These are phyloP conservation scores for Brotogeris chrysoptera DNA, from an alignment of 2,797 vertebrate species.

Conservation along the genomic window DNA sequence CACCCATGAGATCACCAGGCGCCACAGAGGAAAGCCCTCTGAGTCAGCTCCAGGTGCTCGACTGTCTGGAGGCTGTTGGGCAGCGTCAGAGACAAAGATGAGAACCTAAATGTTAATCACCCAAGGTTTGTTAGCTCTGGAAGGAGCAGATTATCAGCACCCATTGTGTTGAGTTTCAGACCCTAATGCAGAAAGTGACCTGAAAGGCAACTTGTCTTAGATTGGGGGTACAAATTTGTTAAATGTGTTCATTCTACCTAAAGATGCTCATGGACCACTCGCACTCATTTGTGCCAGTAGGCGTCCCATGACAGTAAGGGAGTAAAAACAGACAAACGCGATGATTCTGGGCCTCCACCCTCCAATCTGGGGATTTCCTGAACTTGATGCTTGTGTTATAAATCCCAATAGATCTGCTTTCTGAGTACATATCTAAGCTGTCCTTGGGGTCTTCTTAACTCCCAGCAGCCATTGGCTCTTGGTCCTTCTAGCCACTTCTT, in stretches of 20 bases:
- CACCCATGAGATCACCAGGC: neutral
- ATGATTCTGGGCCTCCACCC: neutral
- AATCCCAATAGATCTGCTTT: neutral
- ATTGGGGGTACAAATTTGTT: neutral
- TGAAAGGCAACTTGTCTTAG: neutral
- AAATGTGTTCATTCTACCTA: neutral
- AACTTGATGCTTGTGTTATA: neutral
- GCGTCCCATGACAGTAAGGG: neutral
- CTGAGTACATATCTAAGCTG: neutral
- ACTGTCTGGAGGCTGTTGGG: neutral
- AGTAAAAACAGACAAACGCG: neutral
- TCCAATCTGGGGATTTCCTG: neutral
- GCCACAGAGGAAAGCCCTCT: neutral
- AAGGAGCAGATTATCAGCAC: neutral
- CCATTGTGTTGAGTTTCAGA: neutral
- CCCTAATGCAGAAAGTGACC: neutral
- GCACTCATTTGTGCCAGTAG: rapidly evolving
- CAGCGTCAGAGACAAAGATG: neutral
- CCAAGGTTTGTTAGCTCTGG: neutral
- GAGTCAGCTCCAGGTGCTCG: neutral
- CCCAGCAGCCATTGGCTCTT: neutral
- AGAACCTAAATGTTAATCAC: neutral
- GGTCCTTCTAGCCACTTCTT: rapidly evolving
- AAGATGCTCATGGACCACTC: rapidly evolving
- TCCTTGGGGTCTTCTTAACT: neutral